Base-by-base conservation (phyloP, 1,140 invertebrate genomes). In the Stegodyphus mimosarum region DNA sequence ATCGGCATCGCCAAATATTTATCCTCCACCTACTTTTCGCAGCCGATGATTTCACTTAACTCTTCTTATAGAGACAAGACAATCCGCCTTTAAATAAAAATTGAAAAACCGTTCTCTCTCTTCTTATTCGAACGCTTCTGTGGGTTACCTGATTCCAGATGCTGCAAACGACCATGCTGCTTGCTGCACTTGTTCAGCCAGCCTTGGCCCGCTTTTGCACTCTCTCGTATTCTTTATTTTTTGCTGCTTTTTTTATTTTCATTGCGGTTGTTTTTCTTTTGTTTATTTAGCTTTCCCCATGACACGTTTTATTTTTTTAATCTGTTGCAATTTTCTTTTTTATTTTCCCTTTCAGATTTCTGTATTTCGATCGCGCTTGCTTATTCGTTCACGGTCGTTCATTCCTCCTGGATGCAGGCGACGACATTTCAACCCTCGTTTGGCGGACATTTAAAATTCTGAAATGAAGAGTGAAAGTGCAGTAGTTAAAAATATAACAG, bases 331-430 rank as follows among this genome's bases (percentile, higher is more conserved):
- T 52, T 17, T 51, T 33, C 33, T 73, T 50, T 18, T 17, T 52
- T 49, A 17, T 50, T 6, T 10, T 55, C 33, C 33, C 33, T 53
- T 49, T 50, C 50, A 6, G 11, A 33, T 73, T 52, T 7, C 9
- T 15, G 48, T 67, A 52, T 79, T 79, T 69, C 64, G 17, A 60
- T 4, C 76, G 70, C 72, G 17, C 73, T 75, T 74, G 17, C 73
- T 75, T 74, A 77, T 10, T 77, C 79, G 81, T 80, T 87, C 86
- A 81, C 86, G 72, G 77, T 87, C 86, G 70, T 74, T 72, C 79
- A 78, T 75, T 83, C 86, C 81, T 53, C 80, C 49, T 70, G 55
- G 6, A 7, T 7, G 49, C 13, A 52, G 9, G 50, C 74, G 74
- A 67, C 60, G 6, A 49, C 72, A 72, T 74, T 50, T 76, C 49